Conservation (phyloP, 2,888 invertebrate species). For the Callyntrura sp. region DNA sequence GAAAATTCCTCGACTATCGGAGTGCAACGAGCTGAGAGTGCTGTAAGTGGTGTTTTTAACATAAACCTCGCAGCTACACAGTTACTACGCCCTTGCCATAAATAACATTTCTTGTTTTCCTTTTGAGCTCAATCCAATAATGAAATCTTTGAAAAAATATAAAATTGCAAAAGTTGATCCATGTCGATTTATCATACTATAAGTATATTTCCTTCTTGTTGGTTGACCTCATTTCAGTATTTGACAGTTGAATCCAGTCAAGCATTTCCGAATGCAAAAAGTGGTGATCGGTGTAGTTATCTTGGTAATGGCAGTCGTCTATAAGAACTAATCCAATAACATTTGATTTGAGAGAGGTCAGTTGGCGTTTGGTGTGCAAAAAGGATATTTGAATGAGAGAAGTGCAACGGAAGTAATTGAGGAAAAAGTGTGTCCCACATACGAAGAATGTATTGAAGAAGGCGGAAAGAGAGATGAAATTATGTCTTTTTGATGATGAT, state of each 20-base stretch:
- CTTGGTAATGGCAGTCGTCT: neutral
- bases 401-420: too few relatives aligned
- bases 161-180: too few relatives aligned
- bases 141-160: too few relatives aligned
- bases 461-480: neutral
- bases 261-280: neutral
- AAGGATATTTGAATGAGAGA: neutral
- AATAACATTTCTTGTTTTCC: slow-evolving; percentile 2
- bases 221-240: neutral
- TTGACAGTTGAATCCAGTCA: slow-evolving; percentile 23
- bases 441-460: neutral
- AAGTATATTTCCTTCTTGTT: neutral
- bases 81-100: neutral
- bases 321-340: slow-evolving; percentile 38
- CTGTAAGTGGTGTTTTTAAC: slow-evolving; percentile 89
- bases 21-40: slow-evolving; percentile 93
- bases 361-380: neutral
- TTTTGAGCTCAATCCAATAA: neutral
- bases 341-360: slow-evolving; percentile 56
- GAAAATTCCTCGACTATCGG: slow-evolving; percentile 91
- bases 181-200: too few relatives aligned
- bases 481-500: neutral
- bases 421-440: slow-evolving; percentile 13
- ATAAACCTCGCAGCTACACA: too few relatives aligned
- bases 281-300: too few relatives aligned